phyloP scores from a whole-genome alignment of 2,797 vertebrate species.

The Diglossa cyanea region DNA sequence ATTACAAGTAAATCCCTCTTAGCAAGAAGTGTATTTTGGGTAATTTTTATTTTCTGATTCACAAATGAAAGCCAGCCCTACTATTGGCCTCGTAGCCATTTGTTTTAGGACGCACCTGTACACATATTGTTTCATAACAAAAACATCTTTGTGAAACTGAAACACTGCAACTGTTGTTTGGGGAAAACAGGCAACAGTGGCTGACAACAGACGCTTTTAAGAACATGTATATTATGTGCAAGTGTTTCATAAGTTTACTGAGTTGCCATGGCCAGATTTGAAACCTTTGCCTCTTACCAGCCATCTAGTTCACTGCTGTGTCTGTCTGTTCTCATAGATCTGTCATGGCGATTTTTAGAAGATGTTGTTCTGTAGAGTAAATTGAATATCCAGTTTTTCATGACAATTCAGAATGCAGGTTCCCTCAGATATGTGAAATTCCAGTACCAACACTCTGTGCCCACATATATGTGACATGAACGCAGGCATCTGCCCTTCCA shows the following conservation, averaged over 20 bases:
- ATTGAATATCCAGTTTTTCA: background rate
- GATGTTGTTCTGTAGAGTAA: background rate
- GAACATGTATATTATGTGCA: background rate
- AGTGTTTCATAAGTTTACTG: background rate
- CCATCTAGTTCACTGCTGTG: background rate
- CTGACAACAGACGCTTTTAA: conserved; percentile 16
- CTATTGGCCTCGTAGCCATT: background rate
- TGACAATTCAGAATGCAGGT: background rate
- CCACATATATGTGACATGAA: background rate
- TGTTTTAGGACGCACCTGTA: conserved; percentile 45
- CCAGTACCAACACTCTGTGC: background rate
- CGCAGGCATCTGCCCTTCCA: background rate
- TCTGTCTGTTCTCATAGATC: background rate
- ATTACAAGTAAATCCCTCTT: background rate
- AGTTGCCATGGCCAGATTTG: background rate
- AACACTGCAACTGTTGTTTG: conserved; percentile 20
- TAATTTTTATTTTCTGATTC: conserved; percentile 24
- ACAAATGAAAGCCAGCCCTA: background rate
- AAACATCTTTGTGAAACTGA: conserved; percentile 19
- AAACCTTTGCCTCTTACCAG: background rate
- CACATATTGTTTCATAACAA: background rate
- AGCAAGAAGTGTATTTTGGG: background rate
- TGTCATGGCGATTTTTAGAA: background rate
- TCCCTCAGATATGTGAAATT: conserved; percentile 1
- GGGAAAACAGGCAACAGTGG: background rate